These are phyloP conservation scores for Halictus ligatus DNA, from an alignment of 2,888 invertebrate species.

Conservation along the genomic window DNA sequence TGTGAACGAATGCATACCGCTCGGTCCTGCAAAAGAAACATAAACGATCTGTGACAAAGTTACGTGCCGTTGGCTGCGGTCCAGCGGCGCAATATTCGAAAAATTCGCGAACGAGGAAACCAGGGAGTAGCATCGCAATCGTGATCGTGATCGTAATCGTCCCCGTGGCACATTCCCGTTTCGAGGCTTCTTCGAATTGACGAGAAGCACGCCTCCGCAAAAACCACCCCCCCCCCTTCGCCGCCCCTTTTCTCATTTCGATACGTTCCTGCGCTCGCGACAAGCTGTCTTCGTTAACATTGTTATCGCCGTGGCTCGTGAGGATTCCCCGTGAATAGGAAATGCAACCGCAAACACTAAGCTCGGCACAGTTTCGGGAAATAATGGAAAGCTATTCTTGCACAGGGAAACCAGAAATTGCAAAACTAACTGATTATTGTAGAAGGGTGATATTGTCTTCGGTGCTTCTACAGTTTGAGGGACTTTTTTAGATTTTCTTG, in stretches of 20 bases:
- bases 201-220: neutral
- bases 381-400: neutral
- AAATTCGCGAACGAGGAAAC: constrained; percentile 24
- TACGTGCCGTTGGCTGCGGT: constrained; percentile 47
- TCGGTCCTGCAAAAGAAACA: constrained; percentile 38
- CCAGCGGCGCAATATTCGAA: constrained; percentile 51
- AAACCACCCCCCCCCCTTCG: neutral
- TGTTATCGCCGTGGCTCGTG: neutral
- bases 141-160: constrained; percentile 34
- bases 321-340: neutral
- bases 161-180: constrained; percentile 38
- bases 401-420: neutral
- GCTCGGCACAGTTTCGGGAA: neutral
- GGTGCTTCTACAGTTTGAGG: neutral
- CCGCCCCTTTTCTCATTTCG: constrained; percentile 1
- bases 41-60: constrained; percentile 40
- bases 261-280: neutral
- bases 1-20: too few relatives aligned
- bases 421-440: neutral
- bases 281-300: neutral
- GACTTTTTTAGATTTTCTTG: neutral
- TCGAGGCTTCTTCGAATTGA: neutral
- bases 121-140: neutral
- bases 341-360: neutral
- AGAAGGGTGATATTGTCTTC: neutral